Base-by-base conservation (phyloP, 2,797 vertebrate genomes). In the Apogon hyalosoma region DNA sequence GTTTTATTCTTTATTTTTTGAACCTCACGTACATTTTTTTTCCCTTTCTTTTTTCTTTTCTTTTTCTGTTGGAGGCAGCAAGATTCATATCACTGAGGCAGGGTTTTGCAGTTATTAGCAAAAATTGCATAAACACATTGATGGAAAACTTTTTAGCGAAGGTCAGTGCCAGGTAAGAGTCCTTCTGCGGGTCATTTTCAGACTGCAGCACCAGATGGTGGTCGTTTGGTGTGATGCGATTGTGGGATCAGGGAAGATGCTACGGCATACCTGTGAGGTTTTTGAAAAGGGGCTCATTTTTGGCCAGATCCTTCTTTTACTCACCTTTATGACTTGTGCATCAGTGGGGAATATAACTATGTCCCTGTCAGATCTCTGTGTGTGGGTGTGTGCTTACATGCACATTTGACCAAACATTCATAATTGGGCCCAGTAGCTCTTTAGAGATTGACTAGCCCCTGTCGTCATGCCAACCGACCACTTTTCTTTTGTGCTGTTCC, bases 391-490 rank as follows among this genome's bases (percentile, higher is more conserved):
- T 16, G 63, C 43, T 54, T 72, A 43, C 57, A 57, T 72, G 78
- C 64, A 82, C 72, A 51, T 88, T 82, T 76, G 75, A 85, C 82
- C 79, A 87, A 81, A 84, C 75, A 86, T 79, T 82, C 76, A 83
- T 90, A 89, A 90, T 90, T 88, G 87, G 79, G 75, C 84, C 77
- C 56, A 18, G 77, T 75, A 80, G 84, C 78, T 88, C 69, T 73
- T 89, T 83, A 79, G 83, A 76, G 75, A 85, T 80, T 85, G 79
- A 83, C 76, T 80, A 46, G 0, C 63, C 0, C 19, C 75, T 66
- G 90, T 89, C 76, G 88, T 88, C 88, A 90, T 90, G 88, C 82
- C 88, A 90, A 91, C 88, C 64, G 33, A 61, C 79, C 70, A 78
- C 80, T 88, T 79, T 85, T 64, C 80, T 79, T 89, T 88, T 88